Conservation (phyloP, 1,140 invertebrate species). For the Drosophila setifemur region DNA sequence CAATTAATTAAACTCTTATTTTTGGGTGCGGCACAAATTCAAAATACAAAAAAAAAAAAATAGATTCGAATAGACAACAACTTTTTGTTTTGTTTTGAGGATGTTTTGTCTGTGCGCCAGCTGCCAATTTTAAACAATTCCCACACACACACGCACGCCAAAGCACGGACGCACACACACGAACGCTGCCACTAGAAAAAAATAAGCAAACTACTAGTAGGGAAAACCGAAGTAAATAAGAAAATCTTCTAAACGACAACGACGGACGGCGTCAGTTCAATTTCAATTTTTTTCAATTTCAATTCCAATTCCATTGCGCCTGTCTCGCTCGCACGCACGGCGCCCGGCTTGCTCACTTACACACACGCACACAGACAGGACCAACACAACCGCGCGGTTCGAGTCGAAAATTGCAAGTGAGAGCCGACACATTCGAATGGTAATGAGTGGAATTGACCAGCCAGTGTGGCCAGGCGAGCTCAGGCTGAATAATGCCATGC, state of each 20-base stretch:
- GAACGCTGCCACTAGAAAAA: constrained; percentile 36
- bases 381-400: constrained; percentile 10
- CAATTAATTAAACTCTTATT: constrained; percentile 15
- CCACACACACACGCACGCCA: constrained; percentile 7
- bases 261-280: constrained; percentile 16
- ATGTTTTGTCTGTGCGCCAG: constrained; percentile 25
- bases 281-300: constrained; percentile 8
- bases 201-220: not conserved
- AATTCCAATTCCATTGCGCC: constrained; percentile 7
- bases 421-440: too few species aligned
- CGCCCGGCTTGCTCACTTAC: not conserved
- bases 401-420: not conserved
- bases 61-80: constrained; percentile 6
- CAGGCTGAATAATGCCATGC: too few species aligned
- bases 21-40: constrained; percentile 24
- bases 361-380: not conserved
- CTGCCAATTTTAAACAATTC: constrained; percentile 37
- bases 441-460: too few species aligned
- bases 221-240: constrained; percentile 31
- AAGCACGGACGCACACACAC: constrained; percentile 17
- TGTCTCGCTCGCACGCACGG: constrained; percentile 22
- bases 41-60: constrained; percentile 6
- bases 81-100: constrained; percentile 9
- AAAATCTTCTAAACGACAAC: constrained; percentile 19
- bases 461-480: too few species aligned